phyloP scores from a whole-genome alignment of 1,140 invertebrate genomes.

The Trichonephila clavipes region DNA sequence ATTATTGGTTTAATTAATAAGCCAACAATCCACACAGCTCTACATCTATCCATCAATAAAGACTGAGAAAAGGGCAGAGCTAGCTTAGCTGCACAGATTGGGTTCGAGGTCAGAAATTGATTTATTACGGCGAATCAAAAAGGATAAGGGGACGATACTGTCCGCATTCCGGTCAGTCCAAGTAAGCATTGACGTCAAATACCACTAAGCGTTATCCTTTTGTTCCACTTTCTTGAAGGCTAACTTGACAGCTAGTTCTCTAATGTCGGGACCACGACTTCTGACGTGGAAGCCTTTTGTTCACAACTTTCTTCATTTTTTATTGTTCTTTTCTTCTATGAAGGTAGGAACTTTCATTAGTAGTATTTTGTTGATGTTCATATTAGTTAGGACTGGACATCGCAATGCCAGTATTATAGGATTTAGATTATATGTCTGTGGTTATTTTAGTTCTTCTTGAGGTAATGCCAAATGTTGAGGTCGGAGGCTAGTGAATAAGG shows the following conservation, averaged over 20 bases:
- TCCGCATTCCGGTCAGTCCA: slow-evolving; percentile 31
- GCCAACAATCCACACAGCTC: background rate
- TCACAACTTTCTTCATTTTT: background rate
- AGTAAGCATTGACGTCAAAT: slow-evolving; percentile 59
- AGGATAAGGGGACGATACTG: slow-evolving; percentile 58
- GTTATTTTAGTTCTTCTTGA: no score
- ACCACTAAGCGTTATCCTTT: slow-evolving; percentile 39
- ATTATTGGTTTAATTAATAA: slow-evolving; percentile 54
- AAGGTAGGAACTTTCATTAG: slow-evolving; percentile 11
- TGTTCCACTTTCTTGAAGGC: slow-evolving; percentile 47
- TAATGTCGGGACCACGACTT: slow-evolving; percentile 18
- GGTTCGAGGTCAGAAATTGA: slow-evolving; percentile 69
- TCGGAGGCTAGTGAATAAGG: no score
- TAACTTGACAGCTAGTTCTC: slow-evolving; percentile 36
- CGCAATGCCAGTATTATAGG: background rate
- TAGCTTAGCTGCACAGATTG: slow-evolving; percentile 34
- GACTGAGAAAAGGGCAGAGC: slow-evolving; percentile 8
- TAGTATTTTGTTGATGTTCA: background rate
- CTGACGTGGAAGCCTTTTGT: slow-evolving; percentile 21
- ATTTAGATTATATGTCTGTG: background rate
- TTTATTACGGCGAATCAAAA: slow-evolving; percentile 58
- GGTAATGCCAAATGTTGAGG: no score
- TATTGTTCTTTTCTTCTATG: background rate
- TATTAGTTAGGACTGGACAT: background rate
- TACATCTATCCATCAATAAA: background rate